Evolutionary conservation across 1,140 invertebrate species (phyloP), one percentile per base, ranked within the genome.

Genomic region (Teleopsis dalmanni): DNA sequence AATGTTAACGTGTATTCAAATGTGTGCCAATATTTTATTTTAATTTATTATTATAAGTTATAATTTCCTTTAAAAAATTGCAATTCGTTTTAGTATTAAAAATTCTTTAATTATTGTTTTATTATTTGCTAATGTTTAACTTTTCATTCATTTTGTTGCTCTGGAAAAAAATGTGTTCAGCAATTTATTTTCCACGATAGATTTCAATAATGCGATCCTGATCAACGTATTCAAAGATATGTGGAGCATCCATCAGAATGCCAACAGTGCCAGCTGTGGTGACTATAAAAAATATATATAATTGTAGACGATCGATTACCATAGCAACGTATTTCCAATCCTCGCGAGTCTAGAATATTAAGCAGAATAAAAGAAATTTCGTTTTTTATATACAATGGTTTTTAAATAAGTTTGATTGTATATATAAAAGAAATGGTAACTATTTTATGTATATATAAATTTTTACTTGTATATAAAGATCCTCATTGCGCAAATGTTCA

Each of bases 291-390:
- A 99, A 99, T 57, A 98, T 87, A 70, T 95, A 95, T 48, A 99
- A 78, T 68, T 98, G 90, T 40, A 99, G 76, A 58, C 96, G 83
- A 78, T 99, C 96, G 58, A 99, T 95, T 25, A 99, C 95, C 89
- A 98, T 96, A 26, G 95, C 95, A 7, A 99, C 94, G 71, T 98
- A 99, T 68, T 98, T 98, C 96, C 96, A 99, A 75, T 99, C 96
- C 74, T 97, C 94, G 49, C 93, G 82, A 48, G 94, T 93, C 93
- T 97, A 72, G 22, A 78, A 76, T 23, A 40, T 47, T 50, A 46
- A 19, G n/a, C n/a, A n/a, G n/a, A n/a, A n/a, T n/a, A n/a, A 6
- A 34, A 36, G 16, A 21, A 18, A n/a, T 21, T 34, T 36, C 7
- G 7, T 8, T 29, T 29, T 29, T 19, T 3, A 18, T 9, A 26